These are phyloP conservation scores for Isoperla grammatica DNA, from an alignment of 2,888 invertebrate genomes.

Conservation along the genomic window DNA sequence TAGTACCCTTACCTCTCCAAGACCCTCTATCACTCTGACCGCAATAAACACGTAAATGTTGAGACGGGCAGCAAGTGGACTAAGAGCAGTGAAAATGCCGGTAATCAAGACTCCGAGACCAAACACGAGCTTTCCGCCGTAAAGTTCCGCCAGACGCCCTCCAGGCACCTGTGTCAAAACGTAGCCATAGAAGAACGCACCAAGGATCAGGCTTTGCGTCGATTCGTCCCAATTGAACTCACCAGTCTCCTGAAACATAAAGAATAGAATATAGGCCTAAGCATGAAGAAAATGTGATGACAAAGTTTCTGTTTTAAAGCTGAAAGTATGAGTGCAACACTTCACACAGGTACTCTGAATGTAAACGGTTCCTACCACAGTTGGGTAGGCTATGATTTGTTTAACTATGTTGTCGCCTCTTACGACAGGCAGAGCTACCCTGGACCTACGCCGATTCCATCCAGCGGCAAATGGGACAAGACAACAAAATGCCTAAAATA, in stretches of 20 bases:
- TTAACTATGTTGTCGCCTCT: too few relatives aligned
- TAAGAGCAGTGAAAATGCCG: constrained; percentile 73
- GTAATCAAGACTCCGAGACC: constrained; percentile 76
- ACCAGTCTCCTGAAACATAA: constrained; percentile 52
- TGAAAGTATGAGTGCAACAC: too few relatives aligned
- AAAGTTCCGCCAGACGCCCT: constrained; percentile 74
- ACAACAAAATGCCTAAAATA: too few relatives aligned
- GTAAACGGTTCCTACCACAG: too few relatives aligned
- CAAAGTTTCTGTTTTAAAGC: too few relatives aligned
- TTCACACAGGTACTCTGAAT: too few relatives aligned
- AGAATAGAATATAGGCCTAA: not conserved
- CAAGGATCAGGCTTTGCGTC: constrained; percentile 73
- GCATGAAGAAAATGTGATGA: too few relatives aligned
- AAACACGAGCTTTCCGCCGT: constrained; percentile 84
- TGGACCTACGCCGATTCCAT: too few relatives aligned
- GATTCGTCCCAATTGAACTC: constrained; percentile 73
- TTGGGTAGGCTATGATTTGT: too few relatives aligned
- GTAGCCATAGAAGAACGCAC: constrained; percentile 80
- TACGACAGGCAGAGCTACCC: too few relatives aligned
- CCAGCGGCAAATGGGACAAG: too few relatives aligned
- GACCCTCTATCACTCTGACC: constrained; percentile 73
- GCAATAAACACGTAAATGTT: constrained; percentile 60
- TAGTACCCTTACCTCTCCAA: constrained; percentile 72
- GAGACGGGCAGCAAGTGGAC: constrained; percentile 71
- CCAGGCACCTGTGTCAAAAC: constrained; percentile 77